These are phyloP conservation scores for Bombus consobrinus DNA, from an alignment of 1,140 invertebrate genomes.

Conservation along the genomic window DNA sequence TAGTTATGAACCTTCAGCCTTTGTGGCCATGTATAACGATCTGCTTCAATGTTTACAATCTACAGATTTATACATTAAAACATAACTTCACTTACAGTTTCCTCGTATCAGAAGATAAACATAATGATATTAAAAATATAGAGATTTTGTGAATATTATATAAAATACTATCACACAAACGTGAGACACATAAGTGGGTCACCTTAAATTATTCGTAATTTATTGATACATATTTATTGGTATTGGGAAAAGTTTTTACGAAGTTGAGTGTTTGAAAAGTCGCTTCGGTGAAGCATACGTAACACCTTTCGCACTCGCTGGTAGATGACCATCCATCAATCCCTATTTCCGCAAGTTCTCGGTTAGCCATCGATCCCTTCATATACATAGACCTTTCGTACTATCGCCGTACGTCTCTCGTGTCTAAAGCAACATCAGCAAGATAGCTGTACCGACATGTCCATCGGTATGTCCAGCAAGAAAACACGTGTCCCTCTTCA, in stretches of 20 bases:
- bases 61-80: too few species aligned
- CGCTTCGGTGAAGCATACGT: neutral
- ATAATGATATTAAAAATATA: too few species aligned
- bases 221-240: too few species aligned
- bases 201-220: neutral
- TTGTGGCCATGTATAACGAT: too few species aligned
- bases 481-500: slow-evolving; percentile 13
- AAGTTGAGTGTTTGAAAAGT: neutral
- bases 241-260: neutral
- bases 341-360: slow-evolving; percentile 32
- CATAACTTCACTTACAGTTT: neutral
- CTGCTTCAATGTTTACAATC: too few species aligned
- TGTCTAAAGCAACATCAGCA: slow-evolving; percentile 13
- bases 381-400: slow-evolving; percentile 19
- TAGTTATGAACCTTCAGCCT: too few species aligned
- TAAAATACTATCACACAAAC: too few species aligned
- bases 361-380: slow-evolving; percentile 27
- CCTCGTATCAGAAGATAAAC: neutral
- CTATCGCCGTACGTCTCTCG: neutral
- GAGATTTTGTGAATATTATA: too few species aligned
- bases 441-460: slow-evolving; percentile 28
- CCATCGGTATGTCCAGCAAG: slow-evolving; percentile 18
- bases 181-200: neutral
- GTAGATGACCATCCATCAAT: slow-evolving; percentile 34
- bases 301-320: slow-evolving; percentile 1